phyloP scores from a whole-genome alignment of 2,888 invertebrate species.

The Synanthedon myopaeformis region DNA sequence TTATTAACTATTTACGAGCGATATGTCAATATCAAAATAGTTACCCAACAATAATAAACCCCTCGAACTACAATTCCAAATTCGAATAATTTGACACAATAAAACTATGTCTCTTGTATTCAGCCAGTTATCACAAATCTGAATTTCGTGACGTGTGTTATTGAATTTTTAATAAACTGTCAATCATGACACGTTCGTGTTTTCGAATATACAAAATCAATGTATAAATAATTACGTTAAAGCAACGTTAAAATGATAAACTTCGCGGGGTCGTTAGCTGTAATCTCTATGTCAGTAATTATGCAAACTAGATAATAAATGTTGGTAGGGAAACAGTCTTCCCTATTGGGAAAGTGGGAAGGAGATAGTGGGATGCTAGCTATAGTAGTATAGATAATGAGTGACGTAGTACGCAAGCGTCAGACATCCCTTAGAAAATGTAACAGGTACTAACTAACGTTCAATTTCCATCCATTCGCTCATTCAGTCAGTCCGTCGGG shows the following conservation, averaged over 20 bases:
- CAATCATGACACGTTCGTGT: neutral
- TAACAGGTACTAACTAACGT: constrained; percentile 35
- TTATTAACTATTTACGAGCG: too few relatives aligned
- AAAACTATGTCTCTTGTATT: too few relatives aligned
- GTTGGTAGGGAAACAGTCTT: constrained; percentile 18
- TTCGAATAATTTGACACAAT: too few relatives aligned
- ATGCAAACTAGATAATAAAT: constrained; percentile 30
- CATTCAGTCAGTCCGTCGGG: constrained; percentile 36
- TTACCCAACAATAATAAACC: too few relatives aligned
- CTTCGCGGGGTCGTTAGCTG: neutral
- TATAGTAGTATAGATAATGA: neutral
- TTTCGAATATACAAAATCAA: neutral
- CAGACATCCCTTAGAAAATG: constrained; percentile 25
- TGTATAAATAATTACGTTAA: neutral
- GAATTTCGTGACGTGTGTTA: too few relatives aligned
- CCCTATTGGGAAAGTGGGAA: constrained; percentile 12
- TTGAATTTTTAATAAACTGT: neutral
- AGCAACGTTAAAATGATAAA: neutral
- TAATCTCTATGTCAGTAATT: constrained; percentile 10
- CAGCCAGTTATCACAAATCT: too few relatives aligned
- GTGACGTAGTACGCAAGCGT: constrained; percentile 34
- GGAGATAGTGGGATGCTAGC: constrained; percentile 1
- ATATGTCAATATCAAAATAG: too few relatives aligned
- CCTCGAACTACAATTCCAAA: too few relatives aligned
- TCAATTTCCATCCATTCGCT: constrained; percentile 10